Evolutionary conservation across 2,113 vertebrate genomes (phyloP).

Genomic region (Dromaius novaehollandiae): DNA sequence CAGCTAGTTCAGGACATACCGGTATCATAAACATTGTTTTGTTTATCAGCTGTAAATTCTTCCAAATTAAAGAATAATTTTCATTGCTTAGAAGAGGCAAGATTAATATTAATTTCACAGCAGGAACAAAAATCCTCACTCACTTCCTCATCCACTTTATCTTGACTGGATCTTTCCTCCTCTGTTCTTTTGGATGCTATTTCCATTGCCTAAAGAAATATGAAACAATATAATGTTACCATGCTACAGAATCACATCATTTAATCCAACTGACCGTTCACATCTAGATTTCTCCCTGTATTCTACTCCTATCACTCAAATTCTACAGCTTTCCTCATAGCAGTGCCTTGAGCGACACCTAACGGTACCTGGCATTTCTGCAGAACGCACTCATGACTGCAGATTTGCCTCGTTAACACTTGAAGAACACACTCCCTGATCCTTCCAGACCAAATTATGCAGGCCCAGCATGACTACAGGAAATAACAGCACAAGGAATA

Average conservation of each 20-base stretch:
- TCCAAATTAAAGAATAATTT: neutral
- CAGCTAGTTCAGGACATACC: neutral
- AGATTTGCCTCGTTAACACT: no score
- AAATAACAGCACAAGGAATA: neutral
- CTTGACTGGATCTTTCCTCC: constrained; percentile 89
- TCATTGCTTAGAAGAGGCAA: neutral
- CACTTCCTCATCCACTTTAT: constrained; percentile 94
- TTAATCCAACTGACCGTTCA: neutral
- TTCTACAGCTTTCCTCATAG: neutral
- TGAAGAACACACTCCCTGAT: neutral
- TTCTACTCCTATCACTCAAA: neutral
- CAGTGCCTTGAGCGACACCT: neutral
- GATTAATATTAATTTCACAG: neutral
- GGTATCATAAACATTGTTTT: neutral
- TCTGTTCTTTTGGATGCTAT: constrained; percentile 85
- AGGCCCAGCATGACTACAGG: neutral
- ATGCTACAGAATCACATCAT: neutral
- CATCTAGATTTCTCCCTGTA: neutral
- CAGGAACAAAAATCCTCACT: constrained; percentile 3
- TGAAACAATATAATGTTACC: constrained; percentile 28
- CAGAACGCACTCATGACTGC: rapidly evolving
- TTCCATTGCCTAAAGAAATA: constrained; percentile 86
- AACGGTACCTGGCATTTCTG: neutral
- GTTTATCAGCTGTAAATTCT: neutral
- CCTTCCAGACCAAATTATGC: neutral